phyloP scores from a whole-genome alignment of 2,797 vertebrate species.

The Geotrypetes seraphini region DNA sequence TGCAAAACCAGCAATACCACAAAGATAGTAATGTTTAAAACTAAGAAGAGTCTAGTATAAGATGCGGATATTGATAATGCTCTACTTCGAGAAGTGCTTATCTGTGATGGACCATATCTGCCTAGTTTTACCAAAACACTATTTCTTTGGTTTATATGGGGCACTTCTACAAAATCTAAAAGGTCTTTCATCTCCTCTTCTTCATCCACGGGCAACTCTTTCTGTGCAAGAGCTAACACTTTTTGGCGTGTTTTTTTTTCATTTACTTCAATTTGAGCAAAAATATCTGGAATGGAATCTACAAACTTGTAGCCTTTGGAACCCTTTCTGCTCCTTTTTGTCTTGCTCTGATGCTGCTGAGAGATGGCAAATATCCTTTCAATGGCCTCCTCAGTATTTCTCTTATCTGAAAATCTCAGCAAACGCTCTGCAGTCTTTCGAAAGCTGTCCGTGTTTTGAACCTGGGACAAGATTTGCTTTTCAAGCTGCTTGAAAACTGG shows the following conservation, averaged over 20 bases:
- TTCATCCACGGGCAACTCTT: slow-evolving; percentile 76
- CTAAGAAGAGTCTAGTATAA: slow-evolving; percentile 83
- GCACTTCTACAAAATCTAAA: slow-evolving; percentile 73
- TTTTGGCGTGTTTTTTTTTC: slow-evolving; percentile 81
- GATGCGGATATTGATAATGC: slow-evolving; percentile 59
- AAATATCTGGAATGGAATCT: slow-evolving; percentile 78
- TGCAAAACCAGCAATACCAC: slow-evolving; percentile 82
- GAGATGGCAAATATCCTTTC: slow-evolving; percentile 81
- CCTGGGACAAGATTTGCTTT: slow-evolving; percentile 78
- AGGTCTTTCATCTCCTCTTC: slow-evolving; percentile 79
- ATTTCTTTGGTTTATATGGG: slow-evolving; percentile 59
- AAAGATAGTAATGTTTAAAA: slow-evolving; percentile 88
- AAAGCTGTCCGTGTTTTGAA: slow-evolving; percentile 79
- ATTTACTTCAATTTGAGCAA: slow-evolving; percentile 84
- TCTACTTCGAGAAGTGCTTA: slow-evolving; percentile 49
- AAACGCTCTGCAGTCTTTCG: slow-evolving; percentile 81
- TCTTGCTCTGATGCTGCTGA: slow-evolving; percentile 62
- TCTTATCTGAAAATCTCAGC: slow-evolving; percentile 82
- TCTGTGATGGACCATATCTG: slow-evolving; percentile 58
- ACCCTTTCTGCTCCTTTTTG: slow-evolving; percentile 59
- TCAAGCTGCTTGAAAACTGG: slow-evolving; percentile 91
- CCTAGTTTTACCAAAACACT: slow-evolving; percentile 47
- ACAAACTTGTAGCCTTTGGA: slow-evolving; percentile 69
- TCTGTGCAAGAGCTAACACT: slow-evolving; percentile 69
- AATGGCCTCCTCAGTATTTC: slow-evolving; percentile 74